Evolutionary conservation across 1,140 invertebrate genomes (phyloP).

Genomic region (Mizuhopecten yessoensis): DNA sequence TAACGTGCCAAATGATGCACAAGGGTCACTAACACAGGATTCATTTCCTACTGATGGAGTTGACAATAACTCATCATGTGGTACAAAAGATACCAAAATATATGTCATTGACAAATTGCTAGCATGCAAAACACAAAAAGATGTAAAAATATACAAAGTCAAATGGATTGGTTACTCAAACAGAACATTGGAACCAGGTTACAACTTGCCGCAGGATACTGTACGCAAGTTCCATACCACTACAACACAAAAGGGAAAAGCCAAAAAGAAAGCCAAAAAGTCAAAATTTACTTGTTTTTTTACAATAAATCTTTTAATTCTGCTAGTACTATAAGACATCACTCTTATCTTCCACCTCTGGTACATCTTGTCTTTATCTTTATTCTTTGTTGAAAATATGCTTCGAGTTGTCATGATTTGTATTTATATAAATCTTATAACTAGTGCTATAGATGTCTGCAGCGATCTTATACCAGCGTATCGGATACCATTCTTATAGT

Average conservation of each 20-base stretch:
- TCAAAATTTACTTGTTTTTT: no score
- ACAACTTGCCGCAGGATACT: constrained; percentile 7
- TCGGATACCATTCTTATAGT: no score
- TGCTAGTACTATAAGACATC: neutral
- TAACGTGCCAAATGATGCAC: no score
- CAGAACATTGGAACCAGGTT: constrained; percentile 51
- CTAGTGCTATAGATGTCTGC: no score
- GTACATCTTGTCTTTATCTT: neutral
- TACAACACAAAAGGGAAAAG: constrained; percentile 53
- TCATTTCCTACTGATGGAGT: no score
- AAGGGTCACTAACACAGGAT: no score
- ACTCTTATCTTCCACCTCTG: neutral
- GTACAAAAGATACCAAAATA: no score
- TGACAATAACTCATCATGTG: neutral
- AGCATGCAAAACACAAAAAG: no score
- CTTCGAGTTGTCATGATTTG: no score
- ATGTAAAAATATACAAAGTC: no score
- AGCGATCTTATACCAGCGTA: no score
- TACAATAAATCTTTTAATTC: neutral
- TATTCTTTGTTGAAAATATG: neutral
- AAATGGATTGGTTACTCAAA: constrained; percentile 46
- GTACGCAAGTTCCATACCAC: constrained; percentile 49
- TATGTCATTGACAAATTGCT: neutral
- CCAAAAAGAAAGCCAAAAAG: neutral
- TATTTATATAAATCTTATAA: no score